These are phyloP conservation scores for Elmis aenea DNA, from an alignment of 2,888 invertebrate species.

Conservation along the genomic window DNA sequence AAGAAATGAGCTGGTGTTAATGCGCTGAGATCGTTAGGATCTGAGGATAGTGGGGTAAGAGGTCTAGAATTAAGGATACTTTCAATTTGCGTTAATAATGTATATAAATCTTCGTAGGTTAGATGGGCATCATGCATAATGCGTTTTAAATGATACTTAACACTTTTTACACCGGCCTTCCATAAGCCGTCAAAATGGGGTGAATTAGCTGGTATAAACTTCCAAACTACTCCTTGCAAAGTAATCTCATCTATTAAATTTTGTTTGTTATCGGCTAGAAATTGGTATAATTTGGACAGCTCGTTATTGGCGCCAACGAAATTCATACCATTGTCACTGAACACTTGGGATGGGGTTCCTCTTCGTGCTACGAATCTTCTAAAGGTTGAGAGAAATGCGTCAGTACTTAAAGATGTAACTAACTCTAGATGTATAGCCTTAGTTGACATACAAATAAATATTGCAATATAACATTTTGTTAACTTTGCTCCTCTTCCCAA, in stretches of 20 bases:
- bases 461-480: slow-evolving; percentile 18
- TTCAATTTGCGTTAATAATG: slow-evolving; percentile 18
- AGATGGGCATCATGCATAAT: slow-evolving; percentile 10
- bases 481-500: slow-evolving; percentile 2
- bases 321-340: slow-evolving; percentile 15
- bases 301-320: slow-evolving; percentile 17
- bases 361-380: slow-evolving; percentile 15
- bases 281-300: too few species aligned
- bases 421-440: slow-evolving; percentile 30
- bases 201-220: slow-evolving; percentile 15
- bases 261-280: too few species aligned
- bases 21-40: slow-evolving; percentile 16
- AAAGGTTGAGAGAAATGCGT: slow-evolving; percentile 24
- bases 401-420: slow-evolving; percentile 23
- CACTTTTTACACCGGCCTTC: slow-evolving; percentile 14
- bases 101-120: slow-evolving; percentile 16
- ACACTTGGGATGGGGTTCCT: slow-evolving; percentile 8
- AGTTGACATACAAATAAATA: slow-evolving; percentile 25
- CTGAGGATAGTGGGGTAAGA: slow-evolving; percentile 14
- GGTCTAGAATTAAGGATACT: slow-evolving; percentile 19
- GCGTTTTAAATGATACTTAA: slow-evolving; percentile 14
- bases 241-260: too few species aligned
- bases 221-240: too few species aligned
- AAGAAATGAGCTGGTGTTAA: slow-evolving; percentile 20
- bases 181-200: slow-evolving; percentile 17